Evolutionary conservation across 2,888 invertebrate genomes (phyloP).

Genomic region (Arctia plantaginis): DNA sequence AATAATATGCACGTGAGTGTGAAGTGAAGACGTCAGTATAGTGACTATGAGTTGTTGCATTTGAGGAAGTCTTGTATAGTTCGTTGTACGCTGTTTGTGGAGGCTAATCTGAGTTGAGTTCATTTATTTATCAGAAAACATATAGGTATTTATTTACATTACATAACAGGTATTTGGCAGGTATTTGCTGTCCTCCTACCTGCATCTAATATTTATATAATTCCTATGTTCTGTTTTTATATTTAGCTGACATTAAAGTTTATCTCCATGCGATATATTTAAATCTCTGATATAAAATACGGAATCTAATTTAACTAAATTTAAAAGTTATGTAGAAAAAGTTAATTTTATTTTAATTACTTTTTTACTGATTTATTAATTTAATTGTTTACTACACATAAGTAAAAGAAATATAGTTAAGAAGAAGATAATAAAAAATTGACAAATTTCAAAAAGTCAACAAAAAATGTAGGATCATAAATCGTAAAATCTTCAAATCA

Average conservation of each 20-base stretch:
- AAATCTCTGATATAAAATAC: too few species aligned
- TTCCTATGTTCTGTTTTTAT: background rate
- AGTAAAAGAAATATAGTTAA: too few species aligned
- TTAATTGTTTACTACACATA: background rate
- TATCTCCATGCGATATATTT: background rate
- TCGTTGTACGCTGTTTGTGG: background rate
- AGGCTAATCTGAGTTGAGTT: background rate
- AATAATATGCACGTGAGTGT: conserved; percentile 83
- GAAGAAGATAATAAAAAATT: background rate
- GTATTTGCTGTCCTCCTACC: too few species aligned
- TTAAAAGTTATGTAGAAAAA: background rate
- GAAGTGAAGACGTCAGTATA: conserved; percentile 75
- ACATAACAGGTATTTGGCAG: background rate
- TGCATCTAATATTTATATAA: too few species aligned
- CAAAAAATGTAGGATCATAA: conserved; percentile 4
- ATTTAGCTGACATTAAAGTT: background rate
- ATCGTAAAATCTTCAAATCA: background rate
- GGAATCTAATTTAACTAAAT: background rate
- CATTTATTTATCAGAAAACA: background rate
- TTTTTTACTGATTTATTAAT: background rate
- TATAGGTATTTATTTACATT: background rate
- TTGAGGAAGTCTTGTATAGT: conserved; percentile 8
- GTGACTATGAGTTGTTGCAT: conserved; percentile 61
- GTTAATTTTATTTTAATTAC: background rate
- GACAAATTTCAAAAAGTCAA: background rate